These are phyloP conservation scores for Pyralis farinalis DNA, from an alignment of 2,888 invertebrate species.

Conservation along the genomic window DNA sequence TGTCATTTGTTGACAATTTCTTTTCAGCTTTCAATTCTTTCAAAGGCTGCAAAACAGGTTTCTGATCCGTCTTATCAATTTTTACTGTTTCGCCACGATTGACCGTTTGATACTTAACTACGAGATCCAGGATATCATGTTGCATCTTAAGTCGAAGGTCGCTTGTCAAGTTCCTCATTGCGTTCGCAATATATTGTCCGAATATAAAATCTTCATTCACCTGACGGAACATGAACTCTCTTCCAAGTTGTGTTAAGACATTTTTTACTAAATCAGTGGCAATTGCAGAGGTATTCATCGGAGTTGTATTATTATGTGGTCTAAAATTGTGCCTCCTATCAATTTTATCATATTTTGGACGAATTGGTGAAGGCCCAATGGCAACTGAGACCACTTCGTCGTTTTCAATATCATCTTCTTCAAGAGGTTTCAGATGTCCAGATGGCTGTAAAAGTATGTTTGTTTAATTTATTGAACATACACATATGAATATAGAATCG, in stretches of 20 bases:
- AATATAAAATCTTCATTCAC: constrained; percentile 70
- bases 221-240: constrained; percentile 53
- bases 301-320: constrained; percentile 16
- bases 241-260: constrained; percentile 49
- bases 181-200: constrained; percentile 63
- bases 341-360: constrained; percentile 55
- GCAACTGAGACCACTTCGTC: constrained; percentile 70
- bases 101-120: constrained; percentile 47
- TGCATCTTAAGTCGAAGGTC: constrained; percentile 55
- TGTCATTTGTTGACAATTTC: constrained; percentile 43
- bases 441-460: constrained; percentile 48
- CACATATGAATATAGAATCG: no score
- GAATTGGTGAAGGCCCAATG: constrained; percentile 58
- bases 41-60: constrained; percentile 25
- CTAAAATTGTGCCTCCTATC: constrained; percentile 34
- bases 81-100: constrained; percentile 24
- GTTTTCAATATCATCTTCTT: constrained; percentile 68
- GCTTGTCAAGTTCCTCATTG: constrained; percentile 57
- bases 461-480: no score
- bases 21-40: constrained; percentile 39
- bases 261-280: constrained; percentile 46
- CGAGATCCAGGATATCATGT: constrained; percentile 61
- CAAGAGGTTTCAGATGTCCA: constrained; percentile 57
- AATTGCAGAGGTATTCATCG: constrained; percentile 25
- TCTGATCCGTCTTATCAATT: constrained; percentile 1